Conservation (phyloP, 23 tunicate genomes). For the Clavelina lepadiformis region DNA sequence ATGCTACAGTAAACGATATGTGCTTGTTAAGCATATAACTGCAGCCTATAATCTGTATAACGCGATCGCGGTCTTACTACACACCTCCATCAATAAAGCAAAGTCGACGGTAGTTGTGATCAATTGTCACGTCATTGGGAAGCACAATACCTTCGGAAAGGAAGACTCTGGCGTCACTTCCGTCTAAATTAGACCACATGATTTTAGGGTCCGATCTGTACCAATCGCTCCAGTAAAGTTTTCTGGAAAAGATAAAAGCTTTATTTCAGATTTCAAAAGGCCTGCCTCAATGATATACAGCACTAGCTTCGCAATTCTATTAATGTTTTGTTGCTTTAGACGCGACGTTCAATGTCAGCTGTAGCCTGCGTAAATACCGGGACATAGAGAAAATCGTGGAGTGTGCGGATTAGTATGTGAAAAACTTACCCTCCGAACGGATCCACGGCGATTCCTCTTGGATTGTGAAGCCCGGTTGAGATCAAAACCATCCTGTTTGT, state of each 20-base stretch:
- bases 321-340: background rate
- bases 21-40: too few relatives aligned
- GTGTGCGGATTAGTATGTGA: too few relatives aligned
- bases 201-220: constrained; percentile 50
- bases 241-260: constrained; percentile 15
- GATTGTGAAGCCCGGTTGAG: constrained; percentile 48
- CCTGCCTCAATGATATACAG: too few relatives aligned
- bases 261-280: background rate
- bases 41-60: too few relatives aligned
- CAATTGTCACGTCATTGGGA: constrained; percentile 76
- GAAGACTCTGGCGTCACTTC: constrained; percentile 32
- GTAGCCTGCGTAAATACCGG: too few relatives aligned
- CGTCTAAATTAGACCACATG: constrained; percentile 77
- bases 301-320: background rate
- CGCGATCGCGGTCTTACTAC: too few relatives aligned
- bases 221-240: constrained; percentile 95
- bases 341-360: too few relatives aligned
- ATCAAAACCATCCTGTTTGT: constrained; percentile 38
- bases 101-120: constrained; percentile 42
- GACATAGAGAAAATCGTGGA: too few relatives aligned
- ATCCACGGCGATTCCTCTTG: constrained; percentile 93
- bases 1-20: too few relatives aligned
- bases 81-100: constrained; percentile 85
- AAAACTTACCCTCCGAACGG: constrained; percentile 68
- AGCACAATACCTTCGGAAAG: constrained; percentile 37